Conservation (phyloP, 2,888 invertebrate species). For the Polyploca ridens region DNA sequence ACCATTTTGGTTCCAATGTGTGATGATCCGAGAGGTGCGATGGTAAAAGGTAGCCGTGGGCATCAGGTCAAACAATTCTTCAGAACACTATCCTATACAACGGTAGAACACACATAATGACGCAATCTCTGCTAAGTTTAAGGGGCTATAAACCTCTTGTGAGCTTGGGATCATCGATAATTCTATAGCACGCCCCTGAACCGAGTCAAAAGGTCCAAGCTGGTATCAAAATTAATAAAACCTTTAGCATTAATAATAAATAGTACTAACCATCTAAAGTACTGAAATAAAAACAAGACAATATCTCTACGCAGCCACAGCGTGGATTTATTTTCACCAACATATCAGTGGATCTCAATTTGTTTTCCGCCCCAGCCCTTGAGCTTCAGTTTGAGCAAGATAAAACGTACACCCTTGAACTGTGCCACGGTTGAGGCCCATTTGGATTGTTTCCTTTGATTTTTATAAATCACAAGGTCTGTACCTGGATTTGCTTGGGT, state of each 20-base stretch:
- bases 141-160: too few species aligned
- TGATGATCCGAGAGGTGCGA: too few species aligned
- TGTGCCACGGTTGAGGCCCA: constrained; percentile 34
- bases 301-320: constrained; percentile 37
- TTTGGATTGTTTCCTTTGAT: constrained; percentile 34
- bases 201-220: too few species aligned
- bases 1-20: too few species aligned
- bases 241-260: neutral
- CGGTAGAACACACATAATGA: too few species aligned
- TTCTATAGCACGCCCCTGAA: too few species aligned
- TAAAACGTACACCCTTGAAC: constrained; percentile 39
- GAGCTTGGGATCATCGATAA: too few species aligned
- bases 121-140: too few species aligned
- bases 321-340: constrained; percentile 53
- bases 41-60: too few species aligned
- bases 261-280: neutral
- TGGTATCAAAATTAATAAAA: constrained; percentile 13
- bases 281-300: constrained; percentile 36
- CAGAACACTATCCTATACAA: too few species aligned
- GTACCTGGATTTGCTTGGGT: constrained; percentile 5
- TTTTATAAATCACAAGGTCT: constrained; percentile 6
- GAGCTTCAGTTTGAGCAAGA: constrained; percentile 26
- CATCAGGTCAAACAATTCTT: too few species aligned
- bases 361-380: constrained; percentile 32
- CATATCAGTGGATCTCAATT: constrained; percentile 54